These are phyloP conservation scores for Sebastes nivosus DNA, from an alignment of 2,797 vertebrate genomes.

Conservation along the genomic window DNA sequence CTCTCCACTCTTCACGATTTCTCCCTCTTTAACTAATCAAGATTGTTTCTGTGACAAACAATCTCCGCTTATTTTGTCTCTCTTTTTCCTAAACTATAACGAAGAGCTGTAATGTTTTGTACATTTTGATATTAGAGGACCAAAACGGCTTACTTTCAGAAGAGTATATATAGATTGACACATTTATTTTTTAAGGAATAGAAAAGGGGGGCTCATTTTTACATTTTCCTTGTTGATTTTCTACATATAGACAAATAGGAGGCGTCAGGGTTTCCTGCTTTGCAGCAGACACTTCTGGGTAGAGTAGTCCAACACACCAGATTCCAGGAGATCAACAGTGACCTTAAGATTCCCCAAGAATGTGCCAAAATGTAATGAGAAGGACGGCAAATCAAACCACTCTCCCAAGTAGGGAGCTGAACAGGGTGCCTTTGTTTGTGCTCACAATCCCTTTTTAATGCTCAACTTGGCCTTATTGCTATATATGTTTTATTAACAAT, in stretches of 20 bases:
- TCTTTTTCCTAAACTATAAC: constrained; percentile 67
- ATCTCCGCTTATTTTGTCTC: constrained; percentile 58
- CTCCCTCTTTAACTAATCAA: constrained; percentile 58
- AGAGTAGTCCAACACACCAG: constrained; percentile 31
- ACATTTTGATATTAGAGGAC: constrained; percentile 86
- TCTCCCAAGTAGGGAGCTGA: constrained; percentile 48
- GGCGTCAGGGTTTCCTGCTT: constrained; percentile 54
- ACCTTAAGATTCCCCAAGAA: constrained; percentile 47
- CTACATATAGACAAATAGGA: constrained; percentile 55
- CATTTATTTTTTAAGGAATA: constrained; percentile 75
- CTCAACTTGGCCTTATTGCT: constrained; percentile 61
- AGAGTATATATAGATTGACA: constrained; percentile 78
- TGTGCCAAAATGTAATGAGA: constrained; percentile 76
- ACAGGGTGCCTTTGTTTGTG: constrained; percentile 73
- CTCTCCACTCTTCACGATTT: constrained; percentile 1
- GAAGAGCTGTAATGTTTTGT: constrained; percentile 80
- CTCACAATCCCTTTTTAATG: constrained; percentile 55
- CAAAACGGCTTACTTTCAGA: constrained; percentile 80
- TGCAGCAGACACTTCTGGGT: constrained; percentile 44
- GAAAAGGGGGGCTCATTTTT: constrained; percentile 61
- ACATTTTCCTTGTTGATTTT: constrained; percentile 67
- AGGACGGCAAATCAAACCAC: constrained; percentile 53
- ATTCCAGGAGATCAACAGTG: constrained; percentile 44
- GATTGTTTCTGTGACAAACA: constrained; percentile 72
- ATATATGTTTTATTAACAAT: constrained; percentile 64